Percentiles rank a stretch among this genome's conserved stretches.
These are phyloP conservation scores for Drosophila multiciliata DNA, from an alignment of 2,888 invertebrate species.

Conservation along the genomic window DNA sequence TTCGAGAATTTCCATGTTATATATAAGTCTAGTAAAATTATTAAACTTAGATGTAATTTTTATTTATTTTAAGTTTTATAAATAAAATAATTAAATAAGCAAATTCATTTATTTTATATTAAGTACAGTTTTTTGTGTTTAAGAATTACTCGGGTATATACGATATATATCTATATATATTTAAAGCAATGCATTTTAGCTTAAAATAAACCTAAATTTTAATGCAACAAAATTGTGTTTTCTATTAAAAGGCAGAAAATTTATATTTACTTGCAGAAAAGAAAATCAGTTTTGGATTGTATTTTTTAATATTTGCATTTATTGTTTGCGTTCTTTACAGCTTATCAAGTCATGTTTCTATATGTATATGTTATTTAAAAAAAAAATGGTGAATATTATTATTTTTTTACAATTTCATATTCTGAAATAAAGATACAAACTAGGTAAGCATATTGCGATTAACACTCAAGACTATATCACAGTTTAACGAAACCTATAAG, in stretches of 20 bases:
- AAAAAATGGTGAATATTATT: conserved; percentile 23
- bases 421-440: conserved; percentile 39
- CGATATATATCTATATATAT: neutral
- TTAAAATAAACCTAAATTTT: neutral
- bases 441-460: conserved; percentile 62
- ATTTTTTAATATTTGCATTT: conserved; percentile 33
- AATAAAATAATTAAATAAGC: neutral
- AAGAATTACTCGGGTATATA: too few relatives aligned
- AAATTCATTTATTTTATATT: neutral
- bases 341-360: conserved; percentile 34
- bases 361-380: conserved; percentile 2
- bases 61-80: too few relatives aligned
- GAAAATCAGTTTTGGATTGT: neutral
- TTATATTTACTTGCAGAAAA: neutral
- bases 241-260: too few relatives aligned
- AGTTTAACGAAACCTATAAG: conserved; percentile 42
- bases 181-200: neutral
- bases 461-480: conserved; percentile 69
- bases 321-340: conserved; percentile 39
- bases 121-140: neutral
- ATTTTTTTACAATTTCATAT: conserved; percentile 46
- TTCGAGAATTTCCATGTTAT: neutral
- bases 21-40: neutral
- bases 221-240: neutral
- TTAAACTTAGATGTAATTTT: neutral